Conservation (phyloP, 2,797 vertebrate genomes). For the Lutjanus argentimaculatus region DNA sequence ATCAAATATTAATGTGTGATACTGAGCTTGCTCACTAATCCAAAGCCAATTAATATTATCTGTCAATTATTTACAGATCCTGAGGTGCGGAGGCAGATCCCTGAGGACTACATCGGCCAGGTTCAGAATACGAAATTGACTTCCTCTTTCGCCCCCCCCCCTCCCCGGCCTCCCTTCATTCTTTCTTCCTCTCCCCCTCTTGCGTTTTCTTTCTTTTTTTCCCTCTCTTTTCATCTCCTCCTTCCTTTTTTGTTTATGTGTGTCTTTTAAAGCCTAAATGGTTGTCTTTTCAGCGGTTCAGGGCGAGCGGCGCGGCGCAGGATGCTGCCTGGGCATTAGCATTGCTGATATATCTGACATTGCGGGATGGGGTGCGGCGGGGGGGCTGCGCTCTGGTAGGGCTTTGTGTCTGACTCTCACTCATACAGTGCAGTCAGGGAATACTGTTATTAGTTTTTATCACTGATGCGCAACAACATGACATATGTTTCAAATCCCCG, state of each 20-base stretch:
- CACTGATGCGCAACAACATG: conserved; percentile 77
- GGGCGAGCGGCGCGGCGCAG: conserved; percentile 53
- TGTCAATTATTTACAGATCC: conserved; percentile 99
- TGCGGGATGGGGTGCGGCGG: conserved; percentile 43
- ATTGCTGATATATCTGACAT: conserved; percentile 79
- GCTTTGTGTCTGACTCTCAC: conserved; percentile 81
- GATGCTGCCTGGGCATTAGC: conserved; percentile 77
- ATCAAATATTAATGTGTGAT: conserved; percentile 99
- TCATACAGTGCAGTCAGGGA: conserved; percentile 71
- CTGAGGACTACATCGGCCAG: conserved; percentile 97
- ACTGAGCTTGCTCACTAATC: conserved; percentile 99
- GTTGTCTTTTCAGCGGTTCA: conserved; percentile 76
- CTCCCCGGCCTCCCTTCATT: conserved; percentile 62
- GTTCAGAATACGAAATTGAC: conserved; percentile 99
- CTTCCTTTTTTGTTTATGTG: conserved; percentile 82
- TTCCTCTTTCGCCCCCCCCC: conserved; percentile 84
- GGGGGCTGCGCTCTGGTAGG: conserved; percentile 41
- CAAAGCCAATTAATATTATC: conserved; percentile 99
- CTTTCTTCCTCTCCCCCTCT: conserved; percentile 67
- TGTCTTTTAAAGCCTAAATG: conserved; percentile 86
- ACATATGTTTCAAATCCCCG: conserved; percentile 75
- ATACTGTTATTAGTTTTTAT: conserved; percentile 78
- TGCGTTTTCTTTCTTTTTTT: conserved; percentile 72
- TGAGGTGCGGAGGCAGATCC: conserved; percentile 99
- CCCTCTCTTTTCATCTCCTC: conserved; percentile 69